These are phyloP conservation scores for Schrankia costaestrigalis DNA, from an alignment of 2,888 invertebrate species.

Conservation along the genomic window DNA sequence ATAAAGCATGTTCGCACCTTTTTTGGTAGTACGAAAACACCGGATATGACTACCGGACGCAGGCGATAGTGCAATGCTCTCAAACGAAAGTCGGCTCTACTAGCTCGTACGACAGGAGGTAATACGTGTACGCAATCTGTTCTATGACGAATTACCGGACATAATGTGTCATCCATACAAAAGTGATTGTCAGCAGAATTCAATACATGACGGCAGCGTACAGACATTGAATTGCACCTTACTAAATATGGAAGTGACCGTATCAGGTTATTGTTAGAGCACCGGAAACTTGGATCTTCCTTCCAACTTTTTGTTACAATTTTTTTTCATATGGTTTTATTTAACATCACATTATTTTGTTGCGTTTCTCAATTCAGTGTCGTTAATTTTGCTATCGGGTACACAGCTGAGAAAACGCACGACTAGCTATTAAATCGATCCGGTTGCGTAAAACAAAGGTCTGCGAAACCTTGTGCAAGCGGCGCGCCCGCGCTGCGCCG, in stretches of 20 bases:
- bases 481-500: conserved; percentile 71
- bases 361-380: conserved; percentile 43
- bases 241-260: conserved; percentile 27
- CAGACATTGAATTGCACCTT: conserved; percentile 38
- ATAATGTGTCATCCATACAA: conserved; percentile 61
- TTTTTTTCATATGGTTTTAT: conserved; percentile 23
- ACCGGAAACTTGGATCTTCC: conserved; percentile 36
- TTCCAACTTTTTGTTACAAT: conserved; percentile 38
- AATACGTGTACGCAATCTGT: conserved; percentile 41
- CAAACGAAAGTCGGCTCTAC: conserved; percentile 56
- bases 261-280: conserved; percentile 48
- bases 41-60: conserved; percentile 77
- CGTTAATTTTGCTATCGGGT: conserved; percentile 53
- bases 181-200: conserved; percentile 51
- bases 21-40: conserved; percentile 76
- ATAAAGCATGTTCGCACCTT: conserved; percentile 76
- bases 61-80: conserved; percentile 63
- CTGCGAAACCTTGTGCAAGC: conserved; percentile 80
- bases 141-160: conserved; percentile 58
- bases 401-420: conserved; percentile 75
- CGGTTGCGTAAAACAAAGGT: conserved; percentile 81
- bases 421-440: conserved; percentile 78
- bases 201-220: conserved; percentile 41
- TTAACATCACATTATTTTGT: conserved; percentile 32
- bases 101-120: conserved; percentile 32